Conservation (phyloP, 1,140 invertebrate species). For the Leptestheria dahalacensis region DNA sequence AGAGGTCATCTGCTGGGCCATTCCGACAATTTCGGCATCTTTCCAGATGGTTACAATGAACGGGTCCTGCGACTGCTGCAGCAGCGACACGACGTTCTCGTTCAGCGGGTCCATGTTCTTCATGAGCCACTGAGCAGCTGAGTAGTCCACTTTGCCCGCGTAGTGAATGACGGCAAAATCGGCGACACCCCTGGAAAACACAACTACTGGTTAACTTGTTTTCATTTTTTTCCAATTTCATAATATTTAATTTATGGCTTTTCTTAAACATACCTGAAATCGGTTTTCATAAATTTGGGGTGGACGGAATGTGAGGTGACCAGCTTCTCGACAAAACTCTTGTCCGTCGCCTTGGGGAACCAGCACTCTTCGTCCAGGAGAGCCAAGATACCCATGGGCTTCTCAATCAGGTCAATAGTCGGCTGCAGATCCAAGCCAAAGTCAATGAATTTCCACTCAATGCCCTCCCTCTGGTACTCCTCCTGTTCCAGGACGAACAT, state of each 20-base stretch:
- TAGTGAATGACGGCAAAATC: conserved; percentile 98
- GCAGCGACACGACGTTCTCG: conserved; percentile 89
- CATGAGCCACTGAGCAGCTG: conserved; percentile 94
- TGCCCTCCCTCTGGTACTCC: conserved; percentile 98
- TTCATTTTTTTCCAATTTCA: no score
- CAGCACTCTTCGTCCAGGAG: conserved; percentile 96
- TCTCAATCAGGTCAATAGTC: conserved; percentile 98
- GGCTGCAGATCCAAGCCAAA: conserved; percentile 98
- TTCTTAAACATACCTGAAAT: conserved; percentile 64
- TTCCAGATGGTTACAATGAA: conserved; percentile 98
- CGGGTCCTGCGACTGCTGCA: conserved; percentile 87
- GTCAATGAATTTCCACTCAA: conserved; percentile 99
- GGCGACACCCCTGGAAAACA: conserved; percentile 58
- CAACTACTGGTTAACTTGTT: no score
- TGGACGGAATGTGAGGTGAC: conserved; percentile 81
- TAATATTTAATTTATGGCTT: no score
- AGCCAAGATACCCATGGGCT: conserved; percentile 98
- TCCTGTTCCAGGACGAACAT: conserved; percentile 99
- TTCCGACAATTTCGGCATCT: conserved; percentile 96
- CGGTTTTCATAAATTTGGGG: conserved; percentile 96
- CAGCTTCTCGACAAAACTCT: conserved; percentile 95
- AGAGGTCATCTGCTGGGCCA: conserved; percentile 85
- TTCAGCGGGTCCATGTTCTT: conserved; percentile 99
- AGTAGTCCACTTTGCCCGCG: conserved; percentile 90
- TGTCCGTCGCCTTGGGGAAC: conserved; percentile 99